Base-by-base conservation (phyloP, 2,113 vertebrate genomes). In the Bos taurus region DNA sequence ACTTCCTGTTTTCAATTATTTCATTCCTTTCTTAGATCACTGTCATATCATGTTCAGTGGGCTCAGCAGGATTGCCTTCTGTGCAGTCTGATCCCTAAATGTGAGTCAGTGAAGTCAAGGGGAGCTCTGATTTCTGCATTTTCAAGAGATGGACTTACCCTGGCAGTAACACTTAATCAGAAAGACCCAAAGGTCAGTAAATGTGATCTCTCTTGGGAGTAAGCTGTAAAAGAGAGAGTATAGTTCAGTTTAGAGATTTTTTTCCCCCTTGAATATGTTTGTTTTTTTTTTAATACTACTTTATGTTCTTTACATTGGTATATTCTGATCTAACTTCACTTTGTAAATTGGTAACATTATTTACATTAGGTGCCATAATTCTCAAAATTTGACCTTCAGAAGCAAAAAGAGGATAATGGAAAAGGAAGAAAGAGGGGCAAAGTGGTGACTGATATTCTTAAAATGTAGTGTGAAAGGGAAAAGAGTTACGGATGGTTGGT, bases 151-250 rank as follows among this genome's bases (percentile, higher is more conserved):
- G 99, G 99, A 11, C 98, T 98, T 84, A 93, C 99, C 0, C 98
- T 99, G 96, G 99, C 99, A 74, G 89, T 99, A 4, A 98, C 99
- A 91, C 92, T 99, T 90, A 99, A 99, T 98, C 99, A 99, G 98
- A 99, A 92, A 90, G 99, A 99, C 96, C 99, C 99, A 82, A 99
- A 99, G 99, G 99, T 99, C 7, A 83, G 94, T 95, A 81, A 95
- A 94, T 43, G 2, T 25, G 82, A 33, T 62, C 40, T 95, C 23
- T 86, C 17, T 94, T 81, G 50, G n/a, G 97, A 86, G 7, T 91
- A 86, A 59, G 54, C 62, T 60, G 0, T 28, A 77, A 97, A 89
- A 40, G 54, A 48, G 15, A 6, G 19, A 46, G 48, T 91, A 96
- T 60, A 7, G 8, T 97, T 11, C 11, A 23, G 33, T 96, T 97